A percentile compares a stretch with the other conserved stretches of the same genome.
These are phyloP conservation scores for Rhinogobius similis DNA, from an alignment of 2,113 vertebrate species.

Conservation along the genomic window DNA sequence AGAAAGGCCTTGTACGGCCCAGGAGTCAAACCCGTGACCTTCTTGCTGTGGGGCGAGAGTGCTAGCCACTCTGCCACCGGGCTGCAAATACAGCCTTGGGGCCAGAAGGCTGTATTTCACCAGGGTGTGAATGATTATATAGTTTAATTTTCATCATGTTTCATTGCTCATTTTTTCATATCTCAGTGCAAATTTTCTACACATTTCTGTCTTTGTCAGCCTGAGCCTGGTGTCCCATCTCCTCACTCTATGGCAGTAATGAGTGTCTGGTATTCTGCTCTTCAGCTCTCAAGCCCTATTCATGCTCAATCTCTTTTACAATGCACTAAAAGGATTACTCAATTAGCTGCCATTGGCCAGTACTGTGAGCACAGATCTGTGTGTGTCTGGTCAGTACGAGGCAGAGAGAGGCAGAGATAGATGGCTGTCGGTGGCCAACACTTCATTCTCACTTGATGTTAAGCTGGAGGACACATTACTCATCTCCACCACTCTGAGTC, in stretches of 20 bases:
- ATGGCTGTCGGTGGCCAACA: slow-evolving; percentile 53
- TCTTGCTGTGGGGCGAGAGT: too few relatives aligned
- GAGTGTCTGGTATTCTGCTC: slow-evolving; percentile 71
- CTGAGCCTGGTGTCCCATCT: slow-evolving; percentile 63
- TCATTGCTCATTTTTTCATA: neutral
- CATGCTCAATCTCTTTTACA: slow-evolving; percentile 73
- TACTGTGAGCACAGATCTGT: slow-evolving; percentile 28
- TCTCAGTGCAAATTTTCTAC: neutral
- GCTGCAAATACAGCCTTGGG: too few relatives aligned
- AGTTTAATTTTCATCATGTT: neutral
- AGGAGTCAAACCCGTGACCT: too few relatives aligned
- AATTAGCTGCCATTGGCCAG: slow-evolving; percentile 72
- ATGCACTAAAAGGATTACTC: slow-evolving; percentile 76
- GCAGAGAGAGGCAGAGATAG: slow-evolving; percentile 58
- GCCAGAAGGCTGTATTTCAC: too few relatives aligned
- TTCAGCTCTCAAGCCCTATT: slow-evolving; percentile 62
- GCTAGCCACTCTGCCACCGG: too few relatives aligned
- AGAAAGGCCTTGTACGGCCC: too few relatives aligned
- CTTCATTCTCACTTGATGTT: slow-evolving; percentile 68
- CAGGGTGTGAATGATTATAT: neutral
- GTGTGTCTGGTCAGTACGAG: slow-evolving; percentile 41
- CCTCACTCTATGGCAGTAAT: slow-evolving; percentile 57
- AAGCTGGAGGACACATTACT: slow-evolving; percentile 65
- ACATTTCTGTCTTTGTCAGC: slow-evolving; percentile 31
- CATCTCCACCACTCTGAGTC: slow-evolving; percentile 43